Evolutionary conservation across 2,113 vertebrate genomes (phyloP).

Genomic region (Esox niger): DNA sequence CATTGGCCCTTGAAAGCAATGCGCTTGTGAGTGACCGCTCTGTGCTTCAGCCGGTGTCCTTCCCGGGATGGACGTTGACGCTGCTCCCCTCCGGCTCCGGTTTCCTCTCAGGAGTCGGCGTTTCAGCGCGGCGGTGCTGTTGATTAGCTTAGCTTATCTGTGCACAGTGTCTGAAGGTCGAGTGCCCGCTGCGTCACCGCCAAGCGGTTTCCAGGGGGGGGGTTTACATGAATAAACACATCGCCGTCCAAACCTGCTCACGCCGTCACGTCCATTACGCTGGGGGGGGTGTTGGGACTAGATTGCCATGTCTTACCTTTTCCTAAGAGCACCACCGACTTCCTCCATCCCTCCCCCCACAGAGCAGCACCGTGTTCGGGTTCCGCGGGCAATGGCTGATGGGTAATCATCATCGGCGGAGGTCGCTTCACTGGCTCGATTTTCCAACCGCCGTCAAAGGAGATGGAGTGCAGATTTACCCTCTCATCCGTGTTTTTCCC

Average conservation of each 20-base stretch:
- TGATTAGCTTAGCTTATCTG: constrained; percentile 68
- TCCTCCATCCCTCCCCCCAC: constrained; percentile 23
- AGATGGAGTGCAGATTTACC: constrained; percentile 47
- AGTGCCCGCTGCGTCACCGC: constrained; percentile 52
- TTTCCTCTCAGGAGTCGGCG: not conserved
- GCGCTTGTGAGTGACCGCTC: not conserved
- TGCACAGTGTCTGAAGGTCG: constrained; percentile 62
- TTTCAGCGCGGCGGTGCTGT: constrained; percentile 25
- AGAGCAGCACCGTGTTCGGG: constrained; percentile 19
- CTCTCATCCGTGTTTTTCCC: constrained; percentile 32
- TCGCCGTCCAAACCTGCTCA: constrained; percentile 29
- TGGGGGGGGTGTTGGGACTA: not conserved
- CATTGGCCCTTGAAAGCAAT: not conserved
- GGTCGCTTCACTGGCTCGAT: constrained; percentile 52
- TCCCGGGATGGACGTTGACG: constrained; percentile 1
- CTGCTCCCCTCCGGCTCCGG: constrained; percentile 18
- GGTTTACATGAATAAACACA: constrained; percentile 62
- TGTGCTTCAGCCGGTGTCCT: not conserved
- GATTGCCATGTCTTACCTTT: too few species aligned
- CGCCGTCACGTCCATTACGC: not conserved
- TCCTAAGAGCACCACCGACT: not conserved
- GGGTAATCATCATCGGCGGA: constrained; percentile 42
- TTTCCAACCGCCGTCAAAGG: constrained; percentile 26
- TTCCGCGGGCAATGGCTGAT: constrained; percentile 51
- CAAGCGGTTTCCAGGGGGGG: constrained; percentile 57